A percentile compares a stretch with the other conserved stretches of the same genome.
These are phyloP conservation scores for Pristionchus mayeri DNA, from an alignment of 2,888 invertebrate genomes.

Conservation along the genomic window DNA sequence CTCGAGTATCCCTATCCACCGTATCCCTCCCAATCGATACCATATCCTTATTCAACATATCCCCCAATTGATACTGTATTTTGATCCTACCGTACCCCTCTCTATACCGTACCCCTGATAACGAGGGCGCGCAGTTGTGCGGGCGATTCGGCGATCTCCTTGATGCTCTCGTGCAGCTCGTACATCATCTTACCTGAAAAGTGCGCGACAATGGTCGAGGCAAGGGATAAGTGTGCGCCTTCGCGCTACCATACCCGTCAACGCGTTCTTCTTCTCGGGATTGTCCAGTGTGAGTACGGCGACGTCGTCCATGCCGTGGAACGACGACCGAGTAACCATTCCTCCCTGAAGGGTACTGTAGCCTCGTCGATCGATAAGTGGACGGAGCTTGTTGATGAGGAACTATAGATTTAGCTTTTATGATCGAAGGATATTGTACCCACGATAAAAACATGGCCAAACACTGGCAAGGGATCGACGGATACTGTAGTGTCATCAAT, in stretches of 20 bases:
- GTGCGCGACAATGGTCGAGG: neutral
- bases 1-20: too few species aligned
- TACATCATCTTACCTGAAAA: slow-evolving; percentile 32
- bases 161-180: slow-evolving; percentile 26
- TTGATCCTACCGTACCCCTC: neutral
- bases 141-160: slow-evolving; percentile 27
- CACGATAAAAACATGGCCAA: neutral
- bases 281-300: slow-evolving; percentile 40
- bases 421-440: neutral
- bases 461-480: neutral
- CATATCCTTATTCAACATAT: too few species aligned
- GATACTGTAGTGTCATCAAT: neutral
- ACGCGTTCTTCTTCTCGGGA: slow-evolving; percentile 48
- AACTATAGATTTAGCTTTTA: neutral
- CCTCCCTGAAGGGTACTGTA: slow-evolving; percentile 35
- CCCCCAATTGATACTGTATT: neutral
- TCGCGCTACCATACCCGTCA: slow-evolving; percentile 36
- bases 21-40: neutral
- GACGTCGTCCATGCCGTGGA: slow-evolving; percentile 24
- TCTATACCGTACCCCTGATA: slow-evolving; percentile 33
- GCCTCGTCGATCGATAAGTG: neutral
- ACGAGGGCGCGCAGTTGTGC: slow-evolving; percentile 11
- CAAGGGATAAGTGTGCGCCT: neutral
- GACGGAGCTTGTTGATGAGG: too few species aligned
- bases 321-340: slow-evolving; percentile 10